Base-by-base conservation (phyloP, 1,140 invertebrate genomes). In the Bacillus rossius region DNA sequence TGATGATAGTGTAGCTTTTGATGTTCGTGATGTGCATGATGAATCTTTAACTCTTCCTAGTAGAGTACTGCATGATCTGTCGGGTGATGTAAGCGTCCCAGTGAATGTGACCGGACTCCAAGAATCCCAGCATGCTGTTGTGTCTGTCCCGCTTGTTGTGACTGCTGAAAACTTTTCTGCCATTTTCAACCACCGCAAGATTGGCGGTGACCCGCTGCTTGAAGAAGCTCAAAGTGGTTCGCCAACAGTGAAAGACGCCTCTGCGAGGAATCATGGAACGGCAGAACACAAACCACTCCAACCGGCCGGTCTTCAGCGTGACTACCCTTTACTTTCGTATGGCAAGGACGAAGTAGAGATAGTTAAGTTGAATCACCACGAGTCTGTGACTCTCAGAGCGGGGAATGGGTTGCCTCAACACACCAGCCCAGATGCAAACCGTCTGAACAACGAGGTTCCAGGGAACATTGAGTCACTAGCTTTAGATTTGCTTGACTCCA, bases 271-370 rank as follows among this genome's bases (percentile, higher is more conserved):
- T 22, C 41, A 40, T 56, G 20, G 22, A 20, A 7, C 29, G 29
- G n/a, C n/a, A n/a, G 34, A 53, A 20, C 51, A 20, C 34, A 38
- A 14, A 13, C 20, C 41, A 34, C 20, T 29, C 34, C 40, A 34
- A 8, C 25, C 25, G 34, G 65, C 64, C 8, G 22, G 59, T 20
- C 47, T 67, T 55, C 66, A 67, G 55, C 62, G 59, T 16, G 68
- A 67, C 25, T 57, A 63, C 17, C 61, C 63, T 3, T 57, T 69
- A 25, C 61, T 64, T 50, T 49, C 61, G 13, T 67, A 64, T 38
- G 64, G 68, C 1, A 70, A 73, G 2, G 75, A 78, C 22, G 69
- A 70, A 54, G 64, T 81, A 0, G 75, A 80, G 50, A 78, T 81
- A 13, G 65, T 81, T 5, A 49, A 34, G 17, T 23, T 57, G 37